A percentile compares a stretch with the other conserved stretches of the same genome.
These are phyloP conservation scores for Sinosuthora webbiana DNA, from an alignment of 2,113 vertebrate species.

Conservation along the genomic window DNA sequence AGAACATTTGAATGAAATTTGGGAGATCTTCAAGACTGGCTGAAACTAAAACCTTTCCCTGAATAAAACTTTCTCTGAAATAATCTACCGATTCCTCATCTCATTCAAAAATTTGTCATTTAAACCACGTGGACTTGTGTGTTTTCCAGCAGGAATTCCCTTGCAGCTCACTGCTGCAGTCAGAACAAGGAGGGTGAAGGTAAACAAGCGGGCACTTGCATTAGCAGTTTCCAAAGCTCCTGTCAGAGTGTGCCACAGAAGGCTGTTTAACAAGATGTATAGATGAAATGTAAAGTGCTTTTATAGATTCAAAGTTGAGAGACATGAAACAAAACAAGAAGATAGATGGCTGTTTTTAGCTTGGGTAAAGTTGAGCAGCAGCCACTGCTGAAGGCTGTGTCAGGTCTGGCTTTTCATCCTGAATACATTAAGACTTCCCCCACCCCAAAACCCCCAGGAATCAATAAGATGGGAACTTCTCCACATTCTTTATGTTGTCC, in stretches of 20 bases:
- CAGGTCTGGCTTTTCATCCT: not conserved
- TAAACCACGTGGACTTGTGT: not conserved
- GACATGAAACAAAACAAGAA: not conserved
- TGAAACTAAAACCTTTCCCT: not conserved
- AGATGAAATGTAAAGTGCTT: not conserved
- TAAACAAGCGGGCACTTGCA: not conserved
- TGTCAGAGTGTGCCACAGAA: not conserved
- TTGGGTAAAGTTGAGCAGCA: not conserved
- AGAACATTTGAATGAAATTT: not conserved
- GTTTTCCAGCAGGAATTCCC: not conserved
- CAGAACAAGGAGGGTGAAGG: not conserved
- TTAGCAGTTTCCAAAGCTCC: not conserved
- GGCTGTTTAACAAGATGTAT: not conserved
- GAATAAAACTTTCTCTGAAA: not conserved
- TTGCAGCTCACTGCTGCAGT: not conserved
- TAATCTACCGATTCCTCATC: not conserved
- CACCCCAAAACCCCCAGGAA: not conserved
- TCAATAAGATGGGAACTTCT: not conserved
- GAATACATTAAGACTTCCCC: not conserved
- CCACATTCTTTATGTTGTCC: not conserved
- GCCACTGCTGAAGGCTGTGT: not conserved
- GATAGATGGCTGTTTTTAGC: not conserved
- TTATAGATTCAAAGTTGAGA: not conserved
- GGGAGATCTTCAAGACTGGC: not conserved
- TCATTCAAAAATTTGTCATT: not conserved